Base-by-base conservation (phyloP, 2,888 invertebrate species). In the Blastobasis lacticolella region DNA sequence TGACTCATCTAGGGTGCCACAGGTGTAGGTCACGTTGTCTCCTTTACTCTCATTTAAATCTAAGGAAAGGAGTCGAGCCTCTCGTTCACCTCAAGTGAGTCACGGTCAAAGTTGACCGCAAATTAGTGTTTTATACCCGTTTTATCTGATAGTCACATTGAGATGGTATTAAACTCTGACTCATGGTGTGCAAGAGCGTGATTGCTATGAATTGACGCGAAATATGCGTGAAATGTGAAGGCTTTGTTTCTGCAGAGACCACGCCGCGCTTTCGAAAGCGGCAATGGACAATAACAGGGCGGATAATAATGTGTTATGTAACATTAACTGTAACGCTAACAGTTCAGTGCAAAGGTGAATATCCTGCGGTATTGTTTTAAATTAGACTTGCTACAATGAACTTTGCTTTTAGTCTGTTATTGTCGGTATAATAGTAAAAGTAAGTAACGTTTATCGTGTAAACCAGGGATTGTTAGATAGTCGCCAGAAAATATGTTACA, bases 81-180 rank as follows among this genome's bases (percentile, higher is more conserved):
- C 62, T 63, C 51, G 49, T 49, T 53, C 45, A 45, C 40, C n/a
- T 41, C 56, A 54, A 54, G 56, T 82, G 81, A 82, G 63, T 82
- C 82, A 82, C 69, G 68, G 62, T 55, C 60, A 61, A 65, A 66
- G 61, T 66, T 67, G 74, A 79, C 77, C 77, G 73, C 78, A 74
- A 74, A 75, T 69, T 66, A 64, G 64, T 61, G 62, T 63, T 64
- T 63, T 65, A 65, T 73, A 75, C 71, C 73, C 62, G 76, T 76
- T 79, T 73, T 61, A 75, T 72, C 61, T 57, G 56, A 66, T 64
- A 62, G 57, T 58, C 59, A 67, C 64, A 23, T 23, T 23, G 44
- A 38, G 62, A 56, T 55, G 52, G 43, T 54, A 54, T 55, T 54
- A 57, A 55, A 57, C 53, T 55, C 61, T 75, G 78, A 78, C 57